Evolutionary conservation across 2,113 vertebrate species (phyloP), one percentile per base, ranked within the genome.

Genomic region (Cyanoderma ruficeps): DNA sequence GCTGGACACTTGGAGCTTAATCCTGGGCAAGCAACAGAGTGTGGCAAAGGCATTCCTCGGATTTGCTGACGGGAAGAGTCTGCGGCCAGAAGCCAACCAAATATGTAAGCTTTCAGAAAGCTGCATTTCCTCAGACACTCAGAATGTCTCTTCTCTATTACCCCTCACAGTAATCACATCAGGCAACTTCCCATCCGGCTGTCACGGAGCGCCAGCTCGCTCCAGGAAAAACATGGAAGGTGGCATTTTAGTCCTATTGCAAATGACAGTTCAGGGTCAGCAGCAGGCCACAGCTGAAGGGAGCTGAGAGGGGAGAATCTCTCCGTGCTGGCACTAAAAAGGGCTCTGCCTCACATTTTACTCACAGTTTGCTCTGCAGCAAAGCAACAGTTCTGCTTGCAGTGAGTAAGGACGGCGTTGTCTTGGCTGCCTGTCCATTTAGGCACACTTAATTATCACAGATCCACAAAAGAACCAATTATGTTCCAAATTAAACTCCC

Each of bases 71-170:
- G 4, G 92, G 61, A 80, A 74, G 78, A 56, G 82, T 75, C 68
- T 57, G 88, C 27, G 52, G 87, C 93, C 97, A 95, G 83, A 67
- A 96, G 83, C 52, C 87, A 95, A 72, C 11, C 75, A 83, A 95
- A 95, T 78, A 76, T 35, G 87, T 69, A 28, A 91, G 68, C 84
- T 88, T 84, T 83, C 65, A 84, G 90, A 77, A 37, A 4, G 53
- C 60, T 80, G 79, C 68, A 9, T 63, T 79, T 64, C 41, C 91
- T 77, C 18, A 52, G 59, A 57, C 67, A 3, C 56, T 30, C 52
- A 2, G 24, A 31, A 35, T 3, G 31, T 5, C 70, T 30, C 2
- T 16, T 56, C 87, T 35, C 68, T 25, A 1, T 49, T 63, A 24
- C 75, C 50, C 55, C 57, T 71, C 70, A 13, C 0, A 13, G 83